These are phyloP conservation scores for Hoplias malabaricus DNA, from an alignment of 2,113 vertebrate species.

Conservation along the genomic window DNA sequence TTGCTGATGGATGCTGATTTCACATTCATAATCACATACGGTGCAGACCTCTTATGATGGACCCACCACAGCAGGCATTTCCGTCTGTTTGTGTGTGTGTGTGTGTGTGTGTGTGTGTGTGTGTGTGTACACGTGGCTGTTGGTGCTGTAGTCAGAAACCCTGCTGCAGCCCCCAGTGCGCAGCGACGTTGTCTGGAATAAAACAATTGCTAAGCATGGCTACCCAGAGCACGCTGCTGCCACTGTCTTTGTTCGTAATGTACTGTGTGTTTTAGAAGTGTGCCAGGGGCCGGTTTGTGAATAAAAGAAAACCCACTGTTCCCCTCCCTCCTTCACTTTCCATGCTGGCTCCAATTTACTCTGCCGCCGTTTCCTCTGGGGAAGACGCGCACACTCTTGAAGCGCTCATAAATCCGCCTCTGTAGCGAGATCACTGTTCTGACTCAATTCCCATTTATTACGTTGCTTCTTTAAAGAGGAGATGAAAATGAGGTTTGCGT, in stretches of 20 bases:
- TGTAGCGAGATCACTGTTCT: constrained; percentile 52
- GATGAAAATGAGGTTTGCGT: constrained; percentile 37
- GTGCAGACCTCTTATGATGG: neutral
- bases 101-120: neutral
- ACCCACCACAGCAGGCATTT: neutral
- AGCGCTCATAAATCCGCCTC: constrained; percentile 43
- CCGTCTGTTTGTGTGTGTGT: neutral
- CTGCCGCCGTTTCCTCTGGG: constrained; percentile 8
- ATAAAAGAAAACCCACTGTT: constrained; percentile 43
- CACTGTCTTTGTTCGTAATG: constrained; percentile 21
- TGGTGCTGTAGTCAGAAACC: neutral
- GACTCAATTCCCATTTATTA: constrained; percentile 52
- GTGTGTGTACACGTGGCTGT: neutral
- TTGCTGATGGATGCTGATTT: neutral
- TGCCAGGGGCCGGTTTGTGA: constrained; percentile 21
- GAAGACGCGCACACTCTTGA: constrained; percentile 26
- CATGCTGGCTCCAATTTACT: constrained; percentile 43
- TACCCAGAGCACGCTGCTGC: neutral
- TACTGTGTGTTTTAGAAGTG: constrained; percentile 19
- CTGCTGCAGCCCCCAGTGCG: constrained; percentile 4
- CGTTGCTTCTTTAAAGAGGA: constrained; percentile 33
- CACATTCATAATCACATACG: too few species aligned
- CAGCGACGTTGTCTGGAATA: constrained; percentile 3
- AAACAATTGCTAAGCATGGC: constrained; percentile 30
- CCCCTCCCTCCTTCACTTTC: neutral